Conservation (phyloP, 2,113 vertebrate species). For the cat (Felis catus) region DNA sequence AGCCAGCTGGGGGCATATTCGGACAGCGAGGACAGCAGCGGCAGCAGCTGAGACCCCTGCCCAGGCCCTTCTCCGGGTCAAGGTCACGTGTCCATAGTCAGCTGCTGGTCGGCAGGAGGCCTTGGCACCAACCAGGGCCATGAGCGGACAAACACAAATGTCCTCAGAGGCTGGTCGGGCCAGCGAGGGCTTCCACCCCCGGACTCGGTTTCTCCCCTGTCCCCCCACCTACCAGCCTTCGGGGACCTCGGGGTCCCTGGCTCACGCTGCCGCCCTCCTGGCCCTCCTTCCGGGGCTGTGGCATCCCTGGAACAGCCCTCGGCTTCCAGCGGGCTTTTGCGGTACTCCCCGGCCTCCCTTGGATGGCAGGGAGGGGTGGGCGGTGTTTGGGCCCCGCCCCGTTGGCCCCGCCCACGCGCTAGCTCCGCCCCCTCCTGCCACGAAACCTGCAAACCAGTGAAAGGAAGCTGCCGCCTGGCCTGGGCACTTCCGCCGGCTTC, state of each 20-base stretch:
- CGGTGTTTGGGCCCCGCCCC: too few species aligned
- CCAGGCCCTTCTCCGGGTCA: neutral
- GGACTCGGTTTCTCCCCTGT: neutral
- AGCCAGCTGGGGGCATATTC: constrained; percentile 83
- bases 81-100: neutral
- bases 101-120: neutral
- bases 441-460: neutral
- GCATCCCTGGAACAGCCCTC: neutral
- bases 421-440: neutral
- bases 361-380: neutral
- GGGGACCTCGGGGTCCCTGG: neutral
- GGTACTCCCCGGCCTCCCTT: neutral
- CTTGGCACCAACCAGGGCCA: neutral
- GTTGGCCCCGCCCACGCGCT: too few species aligned
- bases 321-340: fast-evolving
- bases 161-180: fast-evolving
- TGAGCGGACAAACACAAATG: fast-evolving
- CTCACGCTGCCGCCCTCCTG: too few species aligned
- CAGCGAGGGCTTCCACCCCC: fast-evolving
- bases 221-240: too few species aligned
- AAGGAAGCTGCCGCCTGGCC: neutral
- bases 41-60: constrained; percentile 53
- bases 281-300: neutral
- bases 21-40: constrained; percentile 81
- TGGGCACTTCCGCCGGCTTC: fast-evolving